Base-by-base conservation (phyloP, 2,888 invertebrate species). In the Isoperla grammatica region DNA sequence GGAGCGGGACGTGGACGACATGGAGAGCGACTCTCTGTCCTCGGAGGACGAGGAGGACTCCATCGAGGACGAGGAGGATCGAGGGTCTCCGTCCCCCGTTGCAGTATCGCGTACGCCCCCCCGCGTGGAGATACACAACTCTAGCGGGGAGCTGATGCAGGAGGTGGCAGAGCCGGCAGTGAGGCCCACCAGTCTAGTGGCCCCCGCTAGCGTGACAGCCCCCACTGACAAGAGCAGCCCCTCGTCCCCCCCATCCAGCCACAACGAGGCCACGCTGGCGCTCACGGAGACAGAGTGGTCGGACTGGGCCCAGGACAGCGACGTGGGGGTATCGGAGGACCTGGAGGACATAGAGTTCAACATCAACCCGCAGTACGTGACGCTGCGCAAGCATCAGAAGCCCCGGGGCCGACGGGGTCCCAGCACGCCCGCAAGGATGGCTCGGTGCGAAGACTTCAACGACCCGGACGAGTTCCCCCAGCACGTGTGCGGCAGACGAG, bases 201-300 rank as follows among this genome's bases (percentile, higher is more conserved):
- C 68, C 35, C 49, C 68, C 22, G 67, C 67, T 56, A 68, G 67
- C 59, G 68, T 68, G 12, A 65, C 66, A 17, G 68, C 66, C 49
- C 19, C 35, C 20, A 17, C 29, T 72, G 0, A 68, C 67, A 68
- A 81, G 67, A 72, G 81, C 71, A 81, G 75, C 67, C 80, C 75
- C 1, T 78, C 79, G 66, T 87, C 88, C 0, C 69, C 75, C 17
- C 70, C 71, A 15, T 71, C 72, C 11, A 67, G 69, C n/a, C 53
- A 60, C 13, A 56, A 59, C 37, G 88, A 88, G 66, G 79, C 80
- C 1, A 85, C 85, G 0, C 86, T 86, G 0, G 88, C 84, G 2
- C 76, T 90, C 11, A 90, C 91, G 0, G 92, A 92, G 73, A 91
- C 91, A 0, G 92, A 92, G 70, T 76, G 91, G n/a, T 91, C 90